phyloP scores from a whole-genome alignment of 2,888 invertebrate genomes.

The Nymphalis urticae region DNA sequence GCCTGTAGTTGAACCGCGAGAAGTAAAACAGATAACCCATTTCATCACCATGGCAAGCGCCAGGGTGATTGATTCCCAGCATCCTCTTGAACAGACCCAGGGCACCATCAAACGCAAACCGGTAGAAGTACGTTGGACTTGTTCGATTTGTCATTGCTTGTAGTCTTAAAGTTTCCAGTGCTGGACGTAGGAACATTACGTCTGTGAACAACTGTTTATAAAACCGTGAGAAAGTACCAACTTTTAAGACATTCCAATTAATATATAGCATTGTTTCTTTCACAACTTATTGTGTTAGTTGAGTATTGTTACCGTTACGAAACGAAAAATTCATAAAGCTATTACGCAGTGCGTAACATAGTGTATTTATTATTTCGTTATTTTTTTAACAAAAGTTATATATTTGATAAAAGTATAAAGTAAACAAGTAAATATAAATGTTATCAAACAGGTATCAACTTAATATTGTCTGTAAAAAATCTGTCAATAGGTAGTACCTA shows the following conservation, averaged over 20 bases:
- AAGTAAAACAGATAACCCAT: slow-evolving; percentile 85
- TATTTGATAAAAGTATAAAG: neutral
- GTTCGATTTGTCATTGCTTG: slow-evolving; percentile 65
- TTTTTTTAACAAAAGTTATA: neutral
- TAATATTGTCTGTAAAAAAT: neutral
- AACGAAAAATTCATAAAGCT: too few species aligned
- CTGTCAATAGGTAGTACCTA: neutral
- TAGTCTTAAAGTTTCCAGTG: slow-evolving; percentile 75
- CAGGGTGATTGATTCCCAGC: slow-evolving; percentile 82
- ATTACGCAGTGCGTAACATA: too few species aligned
- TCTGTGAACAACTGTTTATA: slow-evolving; percentile 81
- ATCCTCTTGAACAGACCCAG: slow-evolving; percentile 84
- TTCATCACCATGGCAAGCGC: slow-evolving; percentile 84
- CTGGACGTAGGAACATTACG: slow-evolving; percentile 83
- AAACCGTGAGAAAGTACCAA: slow-evolving; percentile 9
- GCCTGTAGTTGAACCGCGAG: slow-evolving; percentile 82
- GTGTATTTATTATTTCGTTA: too few species aligned
- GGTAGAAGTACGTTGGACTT: slow-evolving; percentile 82
- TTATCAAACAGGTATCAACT: slow-evolving; percentile 5
- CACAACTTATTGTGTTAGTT: neutral
- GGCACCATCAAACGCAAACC: slow-evolving; percentile 84
- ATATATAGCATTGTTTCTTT: neutral
- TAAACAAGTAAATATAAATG: neutral
- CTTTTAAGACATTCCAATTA: slow-evolving; percentile 4
- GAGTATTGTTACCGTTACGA: neutral